Percentiles rank a stretch among this genome's conserved stretches.
These are phyloP conservation scores for Chloroclystis v-ata DNA, from an alignment of 2,888 invertebrate species.

Conservation along the genomic window DNA sequence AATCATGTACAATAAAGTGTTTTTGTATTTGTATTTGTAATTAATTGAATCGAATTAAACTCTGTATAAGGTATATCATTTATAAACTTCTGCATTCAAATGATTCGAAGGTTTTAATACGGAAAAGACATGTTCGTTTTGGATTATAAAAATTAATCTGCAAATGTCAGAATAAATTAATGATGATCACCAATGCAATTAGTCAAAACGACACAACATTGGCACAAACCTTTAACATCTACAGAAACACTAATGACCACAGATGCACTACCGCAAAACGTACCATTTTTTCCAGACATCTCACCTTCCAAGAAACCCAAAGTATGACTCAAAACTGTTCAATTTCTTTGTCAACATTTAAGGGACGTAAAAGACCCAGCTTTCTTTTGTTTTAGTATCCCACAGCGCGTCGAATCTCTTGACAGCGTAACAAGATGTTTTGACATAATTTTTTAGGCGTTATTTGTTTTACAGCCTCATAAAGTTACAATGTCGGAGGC, in stretches of 20 bases:
- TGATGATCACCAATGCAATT: conserved; percentile 48
- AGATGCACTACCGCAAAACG: conserved; percentile 47
- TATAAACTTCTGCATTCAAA: too few species aligned
- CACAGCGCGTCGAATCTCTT: conserved; percentile 51
- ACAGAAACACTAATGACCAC: conserved; percentile 54
- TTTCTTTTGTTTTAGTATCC: conserved; percentile 64
- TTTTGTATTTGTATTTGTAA: too few species aligned
- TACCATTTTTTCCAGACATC: conserved; percentile 55
- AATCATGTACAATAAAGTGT: too few species aligned
- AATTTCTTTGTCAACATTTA: conserved; percentile 49
- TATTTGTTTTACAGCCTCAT: conserved; percentile 28
- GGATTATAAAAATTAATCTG: conserved; percentile 14
- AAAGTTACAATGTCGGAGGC: conserved; percentile 30
- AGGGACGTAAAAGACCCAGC: conserved; percentile 26
- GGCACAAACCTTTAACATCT: conserved; percentile 34
- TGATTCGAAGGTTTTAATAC: too few species aligned
- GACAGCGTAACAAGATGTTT: conserved; percentile 55
- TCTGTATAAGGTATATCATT: too few species aligned
- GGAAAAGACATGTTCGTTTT: neutral
- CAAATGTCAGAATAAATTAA: conserved; percentile 38
- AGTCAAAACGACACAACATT: conserved; percentile 50
- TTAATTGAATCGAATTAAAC: too few species aligned
- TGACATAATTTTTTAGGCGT: conserved; percentile 42
- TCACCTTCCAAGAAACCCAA: conserved; percentile 60
- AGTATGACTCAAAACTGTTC: conserved; percentile 47